phyloP scores from a whole-genome alignment of 2,888 invertebrate species.

The Philhelius pedissequus region DNA sequence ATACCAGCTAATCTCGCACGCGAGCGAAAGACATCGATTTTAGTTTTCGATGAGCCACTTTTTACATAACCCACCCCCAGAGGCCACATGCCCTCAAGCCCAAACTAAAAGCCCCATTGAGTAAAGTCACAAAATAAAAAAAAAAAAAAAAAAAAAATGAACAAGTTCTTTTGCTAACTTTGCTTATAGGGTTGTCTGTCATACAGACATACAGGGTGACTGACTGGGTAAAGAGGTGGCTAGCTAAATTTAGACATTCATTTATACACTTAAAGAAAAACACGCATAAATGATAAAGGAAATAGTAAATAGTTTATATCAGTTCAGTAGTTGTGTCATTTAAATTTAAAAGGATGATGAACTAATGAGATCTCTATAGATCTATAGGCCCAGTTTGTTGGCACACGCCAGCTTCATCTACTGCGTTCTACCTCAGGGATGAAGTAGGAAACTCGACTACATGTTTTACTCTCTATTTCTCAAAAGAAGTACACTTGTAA shows the following conservation, averaged over 20 bases:
- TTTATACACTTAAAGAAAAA: neutral
- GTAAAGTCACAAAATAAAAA: neutral
- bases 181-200: constrained; percentile 37
- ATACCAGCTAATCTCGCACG: constrained; percentile 51
- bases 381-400: no score
- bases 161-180: neutral
- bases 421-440: no score
- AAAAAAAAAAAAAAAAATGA: neutral
- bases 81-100: neutral
- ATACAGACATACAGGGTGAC: neutral
- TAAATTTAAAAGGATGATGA: no score
- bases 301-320: no score
- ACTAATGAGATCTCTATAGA: no score
- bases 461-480: no score
- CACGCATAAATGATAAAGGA: no score
- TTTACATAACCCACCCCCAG: constrained; percentile 42
- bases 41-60: constrained; percentile 56
- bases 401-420: no score
- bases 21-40: constrained; percentile 64
- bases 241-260: neutral
- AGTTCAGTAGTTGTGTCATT: no score
- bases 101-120: neutral
- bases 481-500: no score
- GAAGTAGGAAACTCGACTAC: no score
- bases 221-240: neutral